A percentile compares a stretch with the other conserved stretches of the same genome.
Evolutionary conservation across 2,113 vertebrate species (phyloP).

Genomic region (Pagrus major): DNA sequence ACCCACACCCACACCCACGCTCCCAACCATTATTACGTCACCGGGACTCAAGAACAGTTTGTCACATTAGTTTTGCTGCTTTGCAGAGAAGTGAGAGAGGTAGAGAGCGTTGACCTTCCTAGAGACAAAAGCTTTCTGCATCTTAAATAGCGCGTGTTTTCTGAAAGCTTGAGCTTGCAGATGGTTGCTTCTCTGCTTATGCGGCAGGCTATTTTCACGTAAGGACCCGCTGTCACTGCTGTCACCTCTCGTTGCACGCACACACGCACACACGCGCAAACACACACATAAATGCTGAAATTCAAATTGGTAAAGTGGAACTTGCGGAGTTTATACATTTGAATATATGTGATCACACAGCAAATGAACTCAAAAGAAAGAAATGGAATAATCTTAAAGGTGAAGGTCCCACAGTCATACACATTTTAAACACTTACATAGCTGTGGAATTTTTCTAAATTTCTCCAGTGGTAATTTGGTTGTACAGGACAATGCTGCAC

Average conservation of each 20-base stretch:
- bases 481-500: too few species aligned
- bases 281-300: slow-evolving; percentile 5
- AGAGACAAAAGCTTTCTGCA: slow-evolving; percentile 70
- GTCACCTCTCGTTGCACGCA: slow-evolving; percentile 49
- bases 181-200: slow-evolving; percentile 55
- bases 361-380: background rate
- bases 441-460: too few species aligned
- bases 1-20: slow-evolving; percentile 18
- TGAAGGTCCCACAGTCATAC: background rate
- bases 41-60: slow-evolving; percentile 59
- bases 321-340: slow-evolving; percentile 2
- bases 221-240: slow-evolving; percentile 44
- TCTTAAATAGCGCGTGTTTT: slow-evolving; percentile 65
- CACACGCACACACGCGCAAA: background rate
- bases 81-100: slow-evolving; percentile 22
- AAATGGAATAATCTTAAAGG: background rate
- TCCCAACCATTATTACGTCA: slow-evolving; percentile 25
- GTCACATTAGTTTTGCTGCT: slow-evolving; percentile 55
- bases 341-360: background rate
- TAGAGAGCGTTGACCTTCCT: slow-evolving; percentile 66
- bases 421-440: background rate
- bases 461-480: too few species aligned
- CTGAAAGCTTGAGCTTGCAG: slow-evolving; percentile 42
- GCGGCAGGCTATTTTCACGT: slow-evolving; percentile 59
- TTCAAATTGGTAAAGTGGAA: slow-evolving; percentile 11